Base-by-base conservation (phyloP, 2,888 invertebrate genomes). In the Idaea biselata region DNA sequence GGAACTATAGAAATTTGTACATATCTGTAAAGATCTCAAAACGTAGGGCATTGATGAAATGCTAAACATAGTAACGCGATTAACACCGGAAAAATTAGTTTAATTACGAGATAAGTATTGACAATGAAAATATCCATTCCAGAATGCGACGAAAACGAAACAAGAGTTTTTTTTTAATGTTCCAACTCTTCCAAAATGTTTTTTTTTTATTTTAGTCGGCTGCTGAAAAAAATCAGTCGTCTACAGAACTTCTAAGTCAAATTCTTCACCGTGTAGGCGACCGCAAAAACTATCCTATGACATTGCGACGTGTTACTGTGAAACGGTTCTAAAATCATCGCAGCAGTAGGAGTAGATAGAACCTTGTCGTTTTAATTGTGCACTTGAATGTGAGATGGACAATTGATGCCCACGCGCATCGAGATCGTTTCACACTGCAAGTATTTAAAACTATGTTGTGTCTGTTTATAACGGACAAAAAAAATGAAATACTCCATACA, bases 241-340 rank as follows among this genome's bases (percentile, higher is more conserved):
- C 44, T 44, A 14, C 7, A 14, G 14, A 44, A 14, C 8, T 11
- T 44, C 11, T 85, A 89, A 91, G 90, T 90, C 90, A 86, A 91
- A 91, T 91, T 90, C 89, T 91, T 91, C 82, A 80, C 79, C 71
- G 86, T 79, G 91, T 91, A 88, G 91, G 91, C 86, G 89, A 84
- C 76, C 81, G 87, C 89, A 91, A 92, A 92, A 91, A 92, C 91
- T 92, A 85, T 91, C 89, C 89, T 90, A 87, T 89, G 89, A 89
- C 90, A 89, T 90, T 92, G 90, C 80, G 64, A 64, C 61, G 65
- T 64, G 69, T 79, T 74, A 72, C 16, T 74, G 11, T 58, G 65
- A 88, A 85, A 89, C 60, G 72, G 90, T 90, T 82, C 84, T 79
- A 82, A 59, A 62, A 68, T 63, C 61, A 44, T 63, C 61, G 64